Percentiles rank a stretch among this genome's conserved stretches.
phyloP scores from a whole-genome alignment of 2,888 invertebrate genomes.

The Tinea semifulvella region DNA sequence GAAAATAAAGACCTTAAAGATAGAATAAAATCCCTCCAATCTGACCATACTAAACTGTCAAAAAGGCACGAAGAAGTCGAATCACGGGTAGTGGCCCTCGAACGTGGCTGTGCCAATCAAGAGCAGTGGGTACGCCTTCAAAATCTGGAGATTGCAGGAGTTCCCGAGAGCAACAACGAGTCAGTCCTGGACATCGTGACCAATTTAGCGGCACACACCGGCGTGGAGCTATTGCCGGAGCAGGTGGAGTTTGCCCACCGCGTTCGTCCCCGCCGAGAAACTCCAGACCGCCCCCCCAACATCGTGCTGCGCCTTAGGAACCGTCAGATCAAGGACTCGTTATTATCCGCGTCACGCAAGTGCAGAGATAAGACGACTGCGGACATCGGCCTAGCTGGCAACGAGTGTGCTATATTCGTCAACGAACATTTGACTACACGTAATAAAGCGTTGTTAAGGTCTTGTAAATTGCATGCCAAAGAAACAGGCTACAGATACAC shows the following conservation, averaged over 20 bases:
- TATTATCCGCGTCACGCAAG: neutral
- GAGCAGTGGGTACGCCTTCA: conserved; percentile 18
- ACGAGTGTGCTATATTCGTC: neutral
- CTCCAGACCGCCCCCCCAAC: neutral
- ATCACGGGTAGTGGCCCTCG: neutral
- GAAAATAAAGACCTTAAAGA: neutral
- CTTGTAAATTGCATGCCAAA: neutral
- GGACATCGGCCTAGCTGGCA: neutral
- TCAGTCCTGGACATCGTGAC: conserved; percentile 13
- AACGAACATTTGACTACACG: neutral
- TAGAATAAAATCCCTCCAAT: neutral
- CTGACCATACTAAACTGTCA: neutral
- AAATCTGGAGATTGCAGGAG: conserved; percentile 18
- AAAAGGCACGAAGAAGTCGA: neutral
- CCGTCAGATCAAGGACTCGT: neutral
- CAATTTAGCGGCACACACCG: too few species aligned
- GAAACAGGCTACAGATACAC: neutral
- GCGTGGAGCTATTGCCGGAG: conserved; percentile 4
- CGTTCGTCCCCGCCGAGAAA: too few species aligned
- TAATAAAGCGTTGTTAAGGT: neutral
- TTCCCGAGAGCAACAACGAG: conserved; percentile 16
- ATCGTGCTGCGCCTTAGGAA: neutral
- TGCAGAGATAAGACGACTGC: neutral
- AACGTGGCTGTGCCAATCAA: conserved; percentile 8
- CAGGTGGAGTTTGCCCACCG: conserved; percentile 18